Evolutionary conservation across 2,888 invertebrate genomes (phyloP).

Genomic region (Mythimna ferrago): DNA sequence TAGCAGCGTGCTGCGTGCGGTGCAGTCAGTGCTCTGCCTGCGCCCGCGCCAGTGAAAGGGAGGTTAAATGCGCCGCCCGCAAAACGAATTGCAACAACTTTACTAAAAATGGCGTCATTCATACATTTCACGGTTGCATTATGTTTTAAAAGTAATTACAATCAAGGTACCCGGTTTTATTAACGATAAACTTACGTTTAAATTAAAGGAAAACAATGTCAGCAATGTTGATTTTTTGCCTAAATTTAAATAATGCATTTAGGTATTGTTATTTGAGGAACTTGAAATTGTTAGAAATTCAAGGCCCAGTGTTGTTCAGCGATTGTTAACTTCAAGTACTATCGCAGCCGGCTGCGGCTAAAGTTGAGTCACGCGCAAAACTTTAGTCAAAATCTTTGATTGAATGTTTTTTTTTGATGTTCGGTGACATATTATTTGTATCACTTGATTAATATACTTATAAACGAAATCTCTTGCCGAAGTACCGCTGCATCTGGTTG

Average conservation of each 20-base stretch:
- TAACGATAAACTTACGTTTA: constrained; percentile 52
- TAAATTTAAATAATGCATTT: constrained; percentile 25
- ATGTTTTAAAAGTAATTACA: constrained; percentile 79
- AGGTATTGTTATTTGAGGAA: constrained; percentile 26
- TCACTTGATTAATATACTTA: background rate
- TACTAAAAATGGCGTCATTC: constrained; percentile 89
- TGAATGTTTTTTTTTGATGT: constrained; percentile 9
- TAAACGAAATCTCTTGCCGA: constrained; percentile 4
- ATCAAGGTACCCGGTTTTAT: constrained; percentile 64
- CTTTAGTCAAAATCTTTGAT: constrained; percentile 14
- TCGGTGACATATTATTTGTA: background rate
- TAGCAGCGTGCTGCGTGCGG: constrained; percentile 45
- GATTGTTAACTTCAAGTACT: constrained; percentile 24
- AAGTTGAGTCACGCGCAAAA: constrained; percentile 22
- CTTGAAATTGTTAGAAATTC: constrained; percentile 33
- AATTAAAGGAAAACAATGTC: constrained; percentile 51
- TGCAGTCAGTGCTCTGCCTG: constrained; percentile 59
- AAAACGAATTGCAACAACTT: constrained; percentile 87
- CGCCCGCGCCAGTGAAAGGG: constrained; percentile 84
- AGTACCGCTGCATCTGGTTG: background rate
- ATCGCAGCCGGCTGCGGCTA: constrained; percentile 6
- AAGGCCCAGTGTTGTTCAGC: constrained; percentile 29
- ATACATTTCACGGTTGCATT: constrained; percentile 85
- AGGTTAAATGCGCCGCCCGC: constrained; percentile 84
- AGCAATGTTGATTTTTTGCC: constrained; percentile 5